Base-by-base conservation (phyloP, 2,797 vertebrate genomes). In the Mormyrops boulengeri region DNA sequence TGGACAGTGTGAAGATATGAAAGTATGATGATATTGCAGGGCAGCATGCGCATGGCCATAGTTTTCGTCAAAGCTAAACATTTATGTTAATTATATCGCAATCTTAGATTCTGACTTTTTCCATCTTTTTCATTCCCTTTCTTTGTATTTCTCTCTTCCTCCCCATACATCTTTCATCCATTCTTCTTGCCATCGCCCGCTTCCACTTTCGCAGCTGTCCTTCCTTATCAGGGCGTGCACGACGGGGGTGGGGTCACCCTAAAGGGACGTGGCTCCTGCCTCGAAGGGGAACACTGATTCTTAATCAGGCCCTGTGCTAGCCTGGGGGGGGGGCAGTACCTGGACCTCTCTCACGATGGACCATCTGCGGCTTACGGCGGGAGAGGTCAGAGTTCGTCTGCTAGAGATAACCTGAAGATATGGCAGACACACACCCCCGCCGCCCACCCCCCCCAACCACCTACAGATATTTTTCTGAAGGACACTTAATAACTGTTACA, bases 221-320 rank as follows among this genome's bases (percentile, higher is more conserved):
- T 19, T 26, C 19, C 44, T 6, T 89, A 41, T 85, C 69, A 84
- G 9, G 91, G 90, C n/a, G 60, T 93, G 2, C 93, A 60, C 2
- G 2, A 94, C 94, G 2, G 94, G 96, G 91, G 44, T 92, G 88
- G 90, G 88, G 93, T 89, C 91, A 41, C 82, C 88, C n/a, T 44
- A 19, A 44, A 3, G 7, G 41, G 9, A 44, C n/a, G n/a, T 47
- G 80, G 47, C 80, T 49, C 49, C 41, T n/a, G 49, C 44, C 44
- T 22, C 2, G n/a, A 22, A 49, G 22, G 82, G 26, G 82, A 49
- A 26, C n/a, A 14, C 47, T 11, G 44, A 26, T 85, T 4, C 26
- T 85, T 22, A 49, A 22, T 26, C 41, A 5, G 22, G 82, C 47
- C 26, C 22, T 17, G n/a, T 0, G 9, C 44, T 47, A 47, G n/a